These are phyloP conservation scores for Drosophila paulistorum DNA, from an alignment of 1,140 invertebrate genomes.

Conservation along the genomic window DNA sequence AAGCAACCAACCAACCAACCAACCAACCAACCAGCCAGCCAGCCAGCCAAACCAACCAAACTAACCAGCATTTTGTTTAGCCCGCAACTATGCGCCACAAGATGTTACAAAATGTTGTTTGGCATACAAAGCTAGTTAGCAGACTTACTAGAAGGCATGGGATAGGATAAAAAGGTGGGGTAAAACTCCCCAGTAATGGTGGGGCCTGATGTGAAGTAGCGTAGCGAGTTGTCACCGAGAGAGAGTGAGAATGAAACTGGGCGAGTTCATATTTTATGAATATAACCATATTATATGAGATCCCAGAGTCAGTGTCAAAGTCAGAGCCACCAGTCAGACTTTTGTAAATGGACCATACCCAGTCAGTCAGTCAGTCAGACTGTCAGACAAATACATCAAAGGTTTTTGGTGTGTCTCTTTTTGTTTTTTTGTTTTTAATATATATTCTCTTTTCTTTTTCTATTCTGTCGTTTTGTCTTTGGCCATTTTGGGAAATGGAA, in stretches of 20 bases:
- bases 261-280: constrained; percentile 76
- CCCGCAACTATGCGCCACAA: constrained; percentile 60
- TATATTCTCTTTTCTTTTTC: background rate
- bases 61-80: constrained; percentile 57
- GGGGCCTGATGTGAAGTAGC: constrained; percentile 7
- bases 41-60: background rate
- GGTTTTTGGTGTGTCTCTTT: constrained; percentile 34
- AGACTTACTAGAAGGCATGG: background rate
- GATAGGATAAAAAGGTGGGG: constrained; percentile 1
- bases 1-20: constrained; percentile 30
- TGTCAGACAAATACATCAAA: constrained; percentile 64
- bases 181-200: constrained; percentile 13
- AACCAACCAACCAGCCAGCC: constrained; percentile 37
- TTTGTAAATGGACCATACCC: constrained; percentile 41
- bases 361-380: constrained; percentile 1
- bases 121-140: constrained; percentile 69
- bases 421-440: background rate
- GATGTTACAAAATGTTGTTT: constrained; percentile 56
- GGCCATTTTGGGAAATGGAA: background rate
- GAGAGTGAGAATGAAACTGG: constrained; percentile 19
- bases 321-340: constrained; percentile 20
- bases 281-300: constrained; percentile 76
- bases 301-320: constrained; percentile 42
- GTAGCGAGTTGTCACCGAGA: constrained; percentile 61
- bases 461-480: background rate